These are phyloP conservation scores for Microctonus aethiopoides DNA, from an alignment of 2,888 invertebrate species.

Conservation along the genomic window DNA sequence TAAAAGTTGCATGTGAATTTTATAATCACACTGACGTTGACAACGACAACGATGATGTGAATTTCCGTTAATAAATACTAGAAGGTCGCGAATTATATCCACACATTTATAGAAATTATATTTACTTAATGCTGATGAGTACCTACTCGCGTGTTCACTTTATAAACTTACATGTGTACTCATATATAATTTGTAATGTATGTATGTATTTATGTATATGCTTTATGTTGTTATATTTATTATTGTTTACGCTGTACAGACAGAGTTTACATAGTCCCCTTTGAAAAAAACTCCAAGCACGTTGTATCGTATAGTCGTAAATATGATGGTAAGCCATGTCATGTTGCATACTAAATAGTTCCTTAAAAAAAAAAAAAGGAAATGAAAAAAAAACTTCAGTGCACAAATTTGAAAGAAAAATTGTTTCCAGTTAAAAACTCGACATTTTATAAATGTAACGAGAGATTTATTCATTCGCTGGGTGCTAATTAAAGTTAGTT, in stretches of 20 bases:
- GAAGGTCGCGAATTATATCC: slow-evolving; percentile 17
- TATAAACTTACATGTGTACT: no score
- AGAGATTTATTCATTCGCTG: no score
- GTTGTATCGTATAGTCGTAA: slow-evolving; percentile 27
- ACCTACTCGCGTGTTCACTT: background rate
- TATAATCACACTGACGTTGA: slow-evolving; percentile 12
- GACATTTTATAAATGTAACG: no score
- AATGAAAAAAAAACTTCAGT: background rate
- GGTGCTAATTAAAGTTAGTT: no score
- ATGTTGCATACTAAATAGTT: slow-evolving; percentile 23
- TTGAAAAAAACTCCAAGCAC: slow-evolving; percentile 14
- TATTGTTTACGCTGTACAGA: slow-evolving; percentile 25
- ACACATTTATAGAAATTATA: background rate
- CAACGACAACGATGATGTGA: background rate
- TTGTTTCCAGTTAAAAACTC: no score
- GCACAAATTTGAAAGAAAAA: no score
- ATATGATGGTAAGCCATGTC: slow-evolving; percentile 17
- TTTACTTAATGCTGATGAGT: background rate
- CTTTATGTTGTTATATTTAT: slow-evolving; percentile 27
- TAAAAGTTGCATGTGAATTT: slow-evolving; percentile 11
- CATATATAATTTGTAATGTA: no score
- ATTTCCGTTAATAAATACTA: slow-evolving; percentile 26
- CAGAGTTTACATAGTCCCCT: background rate
- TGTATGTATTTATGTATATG: no score
- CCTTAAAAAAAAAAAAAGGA: background rate